Conservation (phyloP, 1,140 invertebrate species). For the Saxidomus purpurata region DNA sequence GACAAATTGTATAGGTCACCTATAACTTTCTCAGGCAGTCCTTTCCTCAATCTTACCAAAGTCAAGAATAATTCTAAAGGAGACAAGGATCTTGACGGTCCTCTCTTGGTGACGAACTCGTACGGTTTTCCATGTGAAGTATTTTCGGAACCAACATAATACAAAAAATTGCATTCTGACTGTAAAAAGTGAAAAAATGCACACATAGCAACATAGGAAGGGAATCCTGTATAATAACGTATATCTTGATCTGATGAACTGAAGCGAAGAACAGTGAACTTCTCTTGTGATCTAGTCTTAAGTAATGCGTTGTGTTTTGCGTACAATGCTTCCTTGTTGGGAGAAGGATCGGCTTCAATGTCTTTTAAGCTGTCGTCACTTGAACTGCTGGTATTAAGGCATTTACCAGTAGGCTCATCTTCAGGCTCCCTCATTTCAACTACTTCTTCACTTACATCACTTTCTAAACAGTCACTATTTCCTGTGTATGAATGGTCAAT, state of each 20-base stretch:
- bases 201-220: background rate
- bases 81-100: constrained; percentile 24
- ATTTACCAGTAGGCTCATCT: background rate
- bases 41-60: background rate
- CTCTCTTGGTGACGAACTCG: background rate
- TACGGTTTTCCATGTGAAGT: constrained; percentile 25
- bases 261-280: background rate
- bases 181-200: constrained; percentile 18
- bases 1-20: constrained; percentile 10
- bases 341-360: constrained; percentile 8
- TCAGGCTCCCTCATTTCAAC: background rate
- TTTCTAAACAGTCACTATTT: too few species aligned
- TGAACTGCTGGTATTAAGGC: background rate
- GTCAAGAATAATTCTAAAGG: background rate
- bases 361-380: constrained; percentile 23
- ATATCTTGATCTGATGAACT: background rate
- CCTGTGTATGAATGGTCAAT: constrained; percentile 11
- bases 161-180: constrained; percentile 33
- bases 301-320: constrained; percentile 11
- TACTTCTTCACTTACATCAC: background rate
- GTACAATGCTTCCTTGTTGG: constrained; percentile 14
- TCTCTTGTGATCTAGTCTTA: background rate
- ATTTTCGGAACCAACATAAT: constrained; percentile 30
- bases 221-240: background rate
- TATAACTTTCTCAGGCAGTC: background rate